These are phyloP conservation scores for Stercorarius parasiticus DNA, from an alignment of 2,113 vertebrate species.

Conservation along the genomic window DNA sequence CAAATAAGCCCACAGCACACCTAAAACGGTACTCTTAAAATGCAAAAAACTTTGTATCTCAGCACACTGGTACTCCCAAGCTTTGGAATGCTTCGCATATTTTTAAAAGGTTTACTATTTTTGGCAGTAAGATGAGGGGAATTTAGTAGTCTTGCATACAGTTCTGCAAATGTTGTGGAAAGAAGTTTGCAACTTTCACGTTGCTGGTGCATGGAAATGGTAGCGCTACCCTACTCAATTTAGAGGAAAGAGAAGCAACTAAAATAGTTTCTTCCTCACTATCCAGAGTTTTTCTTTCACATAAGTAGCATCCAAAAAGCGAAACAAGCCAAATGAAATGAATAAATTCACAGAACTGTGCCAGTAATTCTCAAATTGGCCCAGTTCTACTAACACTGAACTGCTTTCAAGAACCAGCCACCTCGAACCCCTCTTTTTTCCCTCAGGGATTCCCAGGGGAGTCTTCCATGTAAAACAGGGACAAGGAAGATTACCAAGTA, in stretches of 20 bases:
- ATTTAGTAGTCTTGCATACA: not conserved
- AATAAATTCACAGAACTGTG: not conserved
- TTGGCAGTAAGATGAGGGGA: not conserved
- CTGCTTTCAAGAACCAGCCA: constrained; percentile 3
- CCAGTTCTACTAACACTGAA: not conserved
- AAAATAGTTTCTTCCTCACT: not conserved
- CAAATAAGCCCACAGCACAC: not conserved
- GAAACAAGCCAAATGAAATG: not conserved
- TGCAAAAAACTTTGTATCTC: not conserved
- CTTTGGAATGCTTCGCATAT: not conserved
- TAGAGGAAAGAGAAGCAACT: not conserved
- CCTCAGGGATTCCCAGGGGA: not conserved
- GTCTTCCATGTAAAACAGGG: not conserved
- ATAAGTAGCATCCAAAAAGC: not conserved
- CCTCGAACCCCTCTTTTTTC: not conserved
- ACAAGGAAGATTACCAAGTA: not conserved
- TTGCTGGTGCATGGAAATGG: not conserved
- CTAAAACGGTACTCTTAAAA: not conserved
- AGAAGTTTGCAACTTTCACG: not conserved
- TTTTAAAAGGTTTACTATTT: constrained; percentile 14
- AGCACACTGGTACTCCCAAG: not conserved
- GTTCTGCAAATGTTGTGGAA: not conserved
- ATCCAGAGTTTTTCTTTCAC: not conserved
- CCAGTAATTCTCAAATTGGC: not conserved
- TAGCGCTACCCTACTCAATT: not conserved